Base-by-base conservation (phyloP, 2,113 vertebrate genomes). In the Pyrgilauda ruficollis region DNA sequence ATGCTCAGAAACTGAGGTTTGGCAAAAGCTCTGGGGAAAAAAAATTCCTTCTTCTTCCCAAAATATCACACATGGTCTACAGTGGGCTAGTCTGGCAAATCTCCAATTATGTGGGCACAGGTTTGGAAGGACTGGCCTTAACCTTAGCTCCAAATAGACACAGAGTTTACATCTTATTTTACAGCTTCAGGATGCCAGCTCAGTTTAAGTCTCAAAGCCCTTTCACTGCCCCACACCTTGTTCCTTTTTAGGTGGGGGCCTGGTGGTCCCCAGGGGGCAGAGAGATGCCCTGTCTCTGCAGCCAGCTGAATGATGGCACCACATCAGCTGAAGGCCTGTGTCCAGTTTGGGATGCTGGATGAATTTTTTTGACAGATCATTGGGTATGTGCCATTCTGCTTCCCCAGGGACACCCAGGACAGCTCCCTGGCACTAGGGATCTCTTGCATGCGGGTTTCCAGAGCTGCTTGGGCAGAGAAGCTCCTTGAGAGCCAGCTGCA, bases 381-480 rank as follows among this genome's bases (percentile, higher is more conserved):
- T 1, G 3, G 41, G 33, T 31, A 44, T 0, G 0, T 62, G 77
- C 30, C 3, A 2, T 66, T 62, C 41, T 87, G 73, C 63, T 86
- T 19, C 26, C 37, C 3, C 61, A 55, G 87, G 17, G 4, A 4
- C 33, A 15, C 12, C n/a, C 74, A 64, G 49, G 9, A 67, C n/a
- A 63, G 30, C 53, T 83, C 44, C 67, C 67, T 72, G 53, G 56
- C 16, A 56, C 41, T 22, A 28, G 7, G 59, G 22, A 69, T 18
- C 37, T n/a, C 41, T 64, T 1, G 0, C 59, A 56, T 2, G 19
- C 0, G 0, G 10, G 19, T 58, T 81, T 76, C 41, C 81, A 76
- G 72, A 11, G 23, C 23, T 46, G 33, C 76, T 46, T 77, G 69
- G 31, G 55, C 49, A 89, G 46, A 84, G 35, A 74, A 31, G 39